Conservation (phyloP, 2,888 invertebrate species). For the Nymphalis polychloros region DNA sequence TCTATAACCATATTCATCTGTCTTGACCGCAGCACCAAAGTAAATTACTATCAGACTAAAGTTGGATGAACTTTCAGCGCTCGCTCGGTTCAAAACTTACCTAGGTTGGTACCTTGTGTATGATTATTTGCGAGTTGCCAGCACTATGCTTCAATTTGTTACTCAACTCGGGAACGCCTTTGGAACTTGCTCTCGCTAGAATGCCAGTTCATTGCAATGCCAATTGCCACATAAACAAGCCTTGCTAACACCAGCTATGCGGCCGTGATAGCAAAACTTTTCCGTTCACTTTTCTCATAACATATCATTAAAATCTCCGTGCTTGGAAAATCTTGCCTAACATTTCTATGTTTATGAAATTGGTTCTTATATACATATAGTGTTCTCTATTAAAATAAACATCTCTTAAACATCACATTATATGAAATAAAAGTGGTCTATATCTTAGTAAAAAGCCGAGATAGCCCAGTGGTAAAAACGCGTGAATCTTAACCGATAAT, state of each 20-base stretch:
- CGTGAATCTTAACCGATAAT: no score
- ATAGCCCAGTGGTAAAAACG: no score
- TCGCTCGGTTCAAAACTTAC: conserved; percentile 52
- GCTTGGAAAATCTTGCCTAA: conserved; percentile 28
- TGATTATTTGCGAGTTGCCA: conserved; percentile 72
- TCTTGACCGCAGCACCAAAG: conserved; percentile 60
- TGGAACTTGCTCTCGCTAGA: conserved; percentile 61
- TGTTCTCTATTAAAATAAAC: no score
- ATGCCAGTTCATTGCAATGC: conserved; percentile 66
- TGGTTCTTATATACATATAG: not conserved
- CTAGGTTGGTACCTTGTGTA: conserved; percentile 58
- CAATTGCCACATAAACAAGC: conserved; percentile 77
- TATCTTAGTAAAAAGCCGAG: no score
- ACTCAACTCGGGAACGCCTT: conserved; percentile 64
- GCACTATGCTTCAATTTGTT: conserved; percentile 69
- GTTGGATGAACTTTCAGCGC: conserved; percentile 57
- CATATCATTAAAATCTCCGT: conserved; percentile 53
- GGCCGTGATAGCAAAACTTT: conserved; percentile 65
- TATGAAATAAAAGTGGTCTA: no score
- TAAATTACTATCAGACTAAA: conserved; percentile 62
- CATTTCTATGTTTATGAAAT: conserved; percentile 18
- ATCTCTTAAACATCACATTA: no score
- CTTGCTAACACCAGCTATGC: conserved; percentile 57
- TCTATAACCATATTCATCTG: conserved; percentile 42
- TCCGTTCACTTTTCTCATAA: conserved; percentile 62